Evolutionary conservation across 2,113 vertebrate genomes (phyloP), one percentile per base, ranked within the genome.

Genomic region (Anhinga rufa): DNA sequence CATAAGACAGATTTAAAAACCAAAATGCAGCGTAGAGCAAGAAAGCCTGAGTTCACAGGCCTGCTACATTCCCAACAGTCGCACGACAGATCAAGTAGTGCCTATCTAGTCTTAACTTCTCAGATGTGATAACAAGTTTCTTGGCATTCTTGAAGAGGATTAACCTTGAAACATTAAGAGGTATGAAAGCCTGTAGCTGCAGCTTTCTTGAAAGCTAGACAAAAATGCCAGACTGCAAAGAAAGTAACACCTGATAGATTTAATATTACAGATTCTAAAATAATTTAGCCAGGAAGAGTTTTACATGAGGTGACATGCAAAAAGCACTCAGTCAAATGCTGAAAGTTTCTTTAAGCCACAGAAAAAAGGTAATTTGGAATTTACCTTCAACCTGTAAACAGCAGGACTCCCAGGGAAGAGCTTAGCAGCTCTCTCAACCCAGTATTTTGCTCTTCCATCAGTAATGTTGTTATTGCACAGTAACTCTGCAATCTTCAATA

Each of bases 401-500:
- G 97, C 97, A 81, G 99, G 98, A 97, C 96, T 99, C 85, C 99
- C 99, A 66, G 99, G 99, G 48, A 99, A 98, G 42, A 99, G 97
- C 77, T 99, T 99, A 69, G 98, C 98, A 93, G 99, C 99, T 97
- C 98, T 99, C 77, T 99, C 99, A 95, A 99, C 98, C 99, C 99
- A 99, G 15, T 99, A 99, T 93, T 99, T 99, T 83, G 99, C 98
- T 97, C 98, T 98, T 97, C 99, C 99, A 98, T 99, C 99, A 60
- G 93, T 98, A 85, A 98, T 94, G 38, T 98, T 97, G 31, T 98
- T 98, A 96, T 95, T 98, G 95, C 99, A 99, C 57, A 99, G 98
- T 74, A 99, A 97, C 95, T 99, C 99, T 6, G 99, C 99, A 95
- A 99, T 99, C 97, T 99, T 99, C 97, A 99, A 90, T 21, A 99